Evolutionary conservation across 2,113 vertebrate genomes (phyloP), one percentile per base, ranked within the genome.

Genomic region (Sardina pilchardus): DNA sequence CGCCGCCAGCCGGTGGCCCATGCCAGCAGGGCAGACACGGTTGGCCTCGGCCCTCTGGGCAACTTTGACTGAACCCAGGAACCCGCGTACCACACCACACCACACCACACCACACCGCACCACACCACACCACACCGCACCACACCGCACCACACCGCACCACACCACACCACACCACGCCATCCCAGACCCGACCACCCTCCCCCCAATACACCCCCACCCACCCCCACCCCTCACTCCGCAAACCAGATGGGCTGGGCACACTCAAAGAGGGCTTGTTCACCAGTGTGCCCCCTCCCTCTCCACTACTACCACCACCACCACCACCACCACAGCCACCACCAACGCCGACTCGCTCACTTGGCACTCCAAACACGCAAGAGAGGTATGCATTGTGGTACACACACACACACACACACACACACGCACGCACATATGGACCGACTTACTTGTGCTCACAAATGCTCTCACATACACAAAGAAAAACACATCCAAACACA

Each of bases 301-400:
- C 17, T 82, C 81, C 86, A 89, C 86, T 87, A 83, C 90, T 87
- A 86, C 83, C 78, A 85, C 90, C 89, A 91, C 88, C 86, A 89
- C 86, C 88, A 83, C 90, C 88, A 86, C 83, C 78, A 85, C 90
- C 89, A 91, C 88, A 42, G 75, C 48, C 48, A 43, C 21, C 24
- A 56, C 88, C 88, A 88, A 84, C 83, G 26, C 6, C 63, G n/a
- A 17, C 71, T 43, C 10, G 45, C 47, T 84, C 26, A 36, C 26
- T 82, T 50, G 81, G 81, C 42, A 87, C 81, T 24, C 48, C 53
- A 86, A 81, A 34, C 39, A 71, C 21, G 53, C 34, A 71, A 56
- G 82, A 43, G 71, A 67, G 44, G 30, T 36, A 78, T 78, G 71
- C 53, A 59, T 59, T 59, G 71, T 34, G 71, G 10, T 78, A 78